These are phyloP conservation scores for Aviceda subcristata DNA, from an alignment of 2,113 vertebrate genomes.

Conservation along the genomic window DNA sequence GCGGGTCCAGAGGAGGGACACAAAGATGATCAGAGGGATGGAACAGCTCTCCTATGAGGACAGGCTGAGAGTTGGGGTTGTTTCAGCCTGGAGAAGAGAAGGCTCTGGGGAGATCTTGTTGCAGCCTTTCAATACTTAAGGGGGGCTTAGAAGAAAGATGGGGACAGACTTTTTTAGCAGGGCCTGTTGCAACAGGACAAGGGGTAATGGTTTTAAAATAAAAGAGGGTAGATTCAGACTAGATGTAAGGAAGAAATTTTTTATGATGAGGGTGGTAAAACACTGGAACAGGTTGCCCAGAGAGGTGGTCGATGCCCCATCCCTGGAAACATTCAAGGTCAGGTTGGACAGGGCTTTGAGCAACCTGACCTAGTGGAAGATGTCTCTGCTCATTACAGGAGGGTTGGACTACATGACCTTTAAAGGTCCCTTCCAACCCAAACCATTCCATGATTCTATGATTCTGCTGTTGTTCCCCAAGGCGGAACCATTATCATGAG, in stretches of 20 bases:
- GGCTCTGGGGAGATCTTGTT: not conserved
- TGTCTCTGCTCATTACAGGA: not conserved
- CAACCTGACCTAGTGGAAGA: not conserved
- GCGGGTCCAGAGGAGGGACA: not conserved
- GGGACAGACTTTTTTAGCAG: not conserved
- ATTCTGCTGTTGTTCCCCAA: not conserved
- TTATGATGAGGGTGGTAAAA: not conserved
- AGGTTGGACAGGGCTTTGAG: not conserved
- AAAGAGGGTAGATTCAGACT: not conserved
- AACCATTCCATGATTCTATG: not conserved
- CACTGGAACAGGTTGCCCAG: not conserved
- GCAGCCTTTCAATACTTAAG: not conserved
- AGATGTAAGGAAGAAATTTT: not conserved
- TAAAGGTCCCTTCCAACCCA: not conserved
- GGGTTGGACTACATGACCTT: too few relatives aligned
- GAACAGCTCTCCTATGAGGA: not conserved
- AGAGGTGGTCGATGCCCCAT: not conserved
- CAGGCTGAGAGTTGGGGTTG: not conserved
- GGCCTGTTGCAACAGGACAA: rapidly evolving
- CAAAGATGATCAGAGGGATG: not conserved
- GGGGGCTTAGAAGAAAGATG: not conserved
- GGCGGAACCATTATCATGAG: not conserved
- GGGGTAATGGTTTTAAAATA: not conserved
- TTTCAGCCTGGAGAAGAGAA: not conserved
- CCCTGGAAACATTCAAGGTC: not conserved